phyloP scores from a whole-genome alignment of 2,888 invertebrate species.

The Andrena bucephala region DNA sequence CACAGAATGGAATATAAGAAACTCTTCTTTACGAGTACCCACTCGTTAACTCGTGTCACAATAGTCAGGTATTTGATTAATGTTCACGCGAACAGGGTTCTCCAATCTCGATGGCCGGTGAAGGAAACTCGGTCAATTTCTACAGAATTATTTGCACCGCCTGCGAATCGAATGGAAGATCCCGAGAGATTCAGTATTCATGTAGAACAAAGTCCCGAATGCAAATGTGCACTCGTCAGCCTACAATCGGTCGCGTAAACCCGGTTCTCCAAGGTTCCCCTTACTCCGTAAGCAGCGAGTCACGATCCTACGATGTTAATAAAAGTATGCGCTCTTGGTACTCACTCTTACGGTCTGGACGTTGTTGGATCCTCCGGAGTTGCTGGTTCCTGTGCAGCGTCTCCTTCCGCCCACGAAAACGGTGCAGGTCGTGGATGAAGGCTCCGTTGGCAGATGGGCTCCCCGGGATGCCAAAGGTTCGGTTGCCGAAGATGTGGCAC shows the following conservation, averaged over 20 bases:
- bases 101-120: neutral
- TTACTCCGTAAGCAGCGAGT: neutral
- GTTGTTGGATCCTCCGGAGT: slow-evolving; percentile 20
- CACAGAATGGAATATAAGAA: too few species aligned
- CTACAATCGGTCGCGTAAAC: neutral
- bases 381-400: neutral
- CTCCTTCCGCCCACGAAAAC: slow-evolving; percentile 7
- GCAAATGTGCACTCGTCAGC: neutral
- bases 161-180: too few species aligned
- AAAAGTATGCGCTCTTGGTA: slow-evolving; percentile 6
- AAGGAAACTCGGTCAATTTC: neutral
- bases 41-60: neutral
- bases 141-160: neutral
- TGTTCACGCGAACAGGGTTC: too few species aligned
- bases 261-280: neutral
- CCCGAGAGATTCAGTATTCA: neutral
- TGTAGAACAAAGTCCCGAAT: neutral
- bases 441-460: slow-evolving; percentile 21
- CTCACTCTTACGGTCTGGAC: slow-evolving; percentile 38
- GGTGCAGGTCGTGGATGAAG: slow-evolving; percentile 9
- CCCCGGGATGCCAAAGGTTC: neutral
- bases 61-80: neutral
- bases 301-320: neutral
- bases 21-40: neutral
- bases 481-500: neutral